Evolutionary conservation across 2,888 invertebrate species (phyloP).

Genomic region (Chirona hameri): DNA sequence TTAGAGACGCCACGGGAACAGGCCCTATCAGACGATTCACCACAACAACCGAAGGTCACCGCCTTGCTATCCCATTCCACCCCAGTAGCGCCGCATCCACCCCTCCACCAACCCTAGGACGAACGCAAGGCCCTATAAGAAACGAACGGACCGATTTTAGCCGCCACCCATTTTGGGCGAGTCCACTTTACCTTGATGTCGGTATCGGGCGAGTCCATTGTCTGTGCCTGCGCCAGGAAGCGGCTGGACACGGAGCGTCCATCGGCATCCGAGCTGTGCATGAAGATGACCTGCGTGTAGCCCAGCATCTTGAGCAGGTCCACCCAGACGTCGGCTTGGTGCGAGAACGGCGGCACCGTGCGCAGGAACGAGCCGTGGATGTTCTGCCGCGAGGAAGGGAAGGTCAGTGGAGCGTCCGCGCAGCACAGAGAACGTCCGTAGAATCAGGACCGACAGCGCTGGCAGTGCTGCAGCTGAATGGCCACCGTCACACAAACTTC

Average conservation of each 20-base stretch:
- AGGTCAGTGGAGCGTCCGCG: neutral
- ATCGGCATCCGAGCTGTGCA: constrained; percentile 94
- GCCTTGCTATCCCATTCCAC: too few species aligned
- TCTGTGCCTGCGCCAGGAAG: constrained; percentile 91
- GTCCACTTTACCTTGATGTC: constrained; percentile 72
- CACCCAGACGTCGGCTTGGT: constrained; percentile 97
- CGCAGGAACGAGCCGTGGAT: constrained; percentile 95
- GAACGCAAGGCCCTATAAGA: too few species aligned
- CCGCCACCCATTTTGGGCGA: too few species aligned
- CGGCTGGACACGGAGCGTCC: constrained; percentile 86
- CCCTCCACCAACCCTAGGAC: too few species aligned
- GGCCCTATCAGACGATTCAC: too few species aligned
- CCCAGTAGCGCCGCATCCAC: too few species aligned
- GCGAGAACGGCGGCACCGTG: constrained; percentile 97
- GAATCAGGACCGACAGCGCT: too few species aligned
- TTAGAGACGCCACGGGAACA: too few species aligned
- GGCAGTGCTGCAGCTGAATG: too few species aligned
- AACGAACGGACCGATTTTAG: too few species aligned
- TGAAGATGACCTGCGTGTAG: constrained; percentile 86
- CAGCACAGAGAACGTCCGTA: neutral
- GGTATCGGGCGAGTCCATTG: constrained; percentile 75
- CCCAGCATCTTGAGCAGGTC: constrained; percentile 87
- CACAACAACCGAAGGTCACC: too few species aligned
- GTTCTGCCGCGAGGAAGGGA: constrained; percentile 58
- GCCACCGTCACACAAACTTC: too few species aligned